Evolutionary conservation across 2,113 vertebrate species (phyloP).

Genomic region (Leptosomus discolor): DNA sequence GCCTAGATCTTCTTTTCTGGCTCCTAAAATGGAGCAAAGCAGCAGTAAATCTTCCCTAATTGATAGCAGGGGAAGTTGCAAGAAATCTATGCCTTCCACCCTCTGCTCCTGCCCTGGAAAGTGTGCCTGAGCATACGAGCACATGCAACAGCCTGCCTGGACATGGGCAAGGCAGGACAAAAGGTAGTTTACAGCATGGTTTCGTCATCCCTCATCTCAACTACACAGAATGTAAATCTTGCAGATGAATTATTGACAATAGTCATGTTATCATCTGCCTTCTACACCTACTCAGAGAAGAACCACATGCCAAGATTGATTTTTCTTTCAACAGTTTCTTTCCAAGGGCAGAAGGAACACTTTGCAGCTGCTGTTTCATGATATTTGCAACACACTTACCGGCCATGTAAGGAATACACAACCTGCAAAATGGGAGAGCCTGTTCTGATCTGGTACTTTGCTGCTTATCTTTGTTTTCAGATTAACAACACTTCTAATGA

Average conservation of each 20-base stretch:
- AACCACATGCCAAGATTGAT: rapidly evolving
- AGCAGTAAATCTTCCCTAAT: not conserved
- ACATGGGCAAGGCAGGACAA: not conserved
- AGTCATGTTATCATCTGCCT: not conserved
- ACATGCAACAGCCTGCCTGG: not conserved
- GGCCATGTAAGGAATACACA: not conserved
- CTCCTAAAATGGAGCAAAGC: not conserved
- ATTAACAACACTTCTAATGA: not conserved
- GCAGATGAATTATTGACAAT: not conserved
- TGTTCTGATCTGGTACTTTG: not conserved
- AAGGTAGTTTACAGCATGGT: not conserved
- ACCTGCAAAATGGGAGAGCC: not conserved
- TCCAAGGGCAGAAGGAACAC: not conserved
- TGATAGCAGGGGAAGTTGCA: not conserved
- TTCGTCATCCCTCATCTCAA: not conserved
- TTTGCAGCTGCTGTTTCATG: not conserved
- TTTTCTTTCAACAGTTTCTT: not conserved
- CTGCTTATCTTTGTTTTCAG: not conserved
- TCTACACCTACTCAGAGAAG: not conserved
- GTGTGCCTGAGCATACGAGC: rapidly evolving
- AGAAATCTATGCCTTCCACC: not conserved
- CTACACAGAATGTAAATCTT: not conserved
- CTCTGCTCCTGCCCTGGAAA: not conserved
- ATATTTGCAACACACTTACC: not conserved
- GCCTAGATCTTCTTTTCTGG: not conserved